Base-by-base conservation (phyloP, 2,113 vertebrate genomes). In the Sceloporus tristichus region DNA sequence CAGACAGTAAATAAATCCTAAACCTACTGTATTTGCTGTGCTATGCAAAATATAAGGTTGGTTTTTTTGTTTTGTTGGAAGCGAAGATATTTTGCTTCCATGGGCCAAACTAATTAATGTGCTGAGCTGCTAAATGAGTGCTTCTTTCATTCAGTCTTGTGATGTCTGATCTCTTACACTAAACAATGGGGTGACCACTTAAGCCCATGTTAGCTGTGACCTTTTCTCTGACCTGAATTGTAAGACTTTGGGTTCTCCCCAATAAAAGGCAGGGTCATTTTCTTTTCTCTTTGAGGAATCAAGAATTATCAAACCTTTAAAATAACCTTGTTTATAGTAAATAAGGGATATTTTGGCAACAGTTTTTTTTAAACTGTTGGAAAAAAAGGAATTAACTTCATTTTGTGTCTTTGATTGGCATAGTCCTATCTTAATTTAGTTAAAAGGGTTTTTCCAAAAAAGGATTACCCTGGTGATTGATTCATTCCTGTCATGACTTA, bases 161-260 rank as follows among this genome's bases (percentile, higher is more conserved):
- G 87, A 85, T 82, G 87, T 62, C 86, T 88, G 71, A 91, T 88
- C 87, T 91, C 80, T 82, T 85, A 48, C 1, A 14, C 82, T 70
- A 91, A 93, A 87, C 74, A 89, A 87, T 42, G 68, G 70, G 38
- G 42, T 73, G 81, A 79, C 70, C 62, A 75, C 86, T 89, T 90
- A 89, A 92, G 78, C 86, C 86, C 78, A 34, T 48, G 85, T 86
- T 85, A 88, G 85, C 82, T 70, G 21, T 87, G 89, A 89, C 84
- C 84, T 90, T 92, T 94, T 89, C 79, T 59, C 48, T 76, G 79
- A 93, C 87, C 79, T 66, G 34, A 34, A 68, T 79, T 89, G 84
- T 70, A 83, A 42, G 65, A 42, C 56, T 90, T 86, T 73, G 40
- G 34, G 86, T 27, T 5, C 76, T 85, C 9, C 21, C 38, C 5